Evolutionary conservation across 2,888 invertebrate species (phyloP).

Genomic region (Euclidia mi): DNA sequence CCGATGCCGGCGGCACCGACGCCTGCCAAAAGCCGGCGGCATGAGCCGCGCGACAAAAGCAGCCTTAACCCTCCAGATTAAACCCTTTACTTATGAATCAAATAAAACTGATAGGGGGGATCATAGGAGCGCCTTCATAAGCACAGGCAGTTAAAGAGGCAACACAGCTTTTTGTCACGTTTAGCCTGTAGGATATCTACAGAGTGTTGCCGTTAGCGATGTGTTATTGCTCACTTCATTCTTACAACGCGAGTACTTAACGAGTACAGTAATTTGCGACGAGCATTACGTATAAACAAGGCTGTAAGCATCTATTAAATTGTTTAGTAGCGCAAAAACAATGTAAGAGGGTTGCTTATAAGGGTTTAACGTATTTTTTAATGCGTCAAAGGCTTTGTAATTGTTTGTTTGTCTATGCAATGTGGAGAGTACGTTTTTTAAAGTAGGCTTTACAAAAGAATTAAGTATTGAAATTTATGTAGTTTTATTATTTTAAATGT

Average conservation of each 20-base stretch:
- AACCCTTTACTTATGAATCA: neutral
- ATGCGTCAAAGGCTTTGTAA: too few relatives aligned
- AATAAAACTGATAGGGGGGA: too few relatives aligned
- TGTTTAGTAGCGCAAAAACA: slow-evolving; percentile 39
- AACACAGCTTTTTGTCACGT: slow-evolving; percentile 68
- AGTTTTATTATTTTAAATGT: too few relatives aligned
- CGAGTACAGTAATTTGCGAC: slow-evolving; percentile 60
- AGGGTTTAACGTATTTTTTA: too few relatives aligned
- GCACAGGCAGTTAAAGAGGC: slow-evolving; percentile 58
- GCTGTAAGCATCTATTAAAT: slow-evolving; percentile 49
- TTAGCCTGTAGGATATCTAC: slow-evolving; percentile 57
- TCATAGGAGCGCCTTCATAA: slow-evolving; percentile 56
- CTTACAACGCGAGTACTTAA: slow-evolving; percentile 64
- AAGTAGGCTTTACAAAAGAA: too few relatives aligned
- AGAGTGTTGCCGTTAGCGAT: slow-evolving; percentile 68
- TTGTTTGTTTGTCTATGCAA: too few relatives aligned
- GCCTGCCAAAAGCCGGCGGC: too few relatives aligned
- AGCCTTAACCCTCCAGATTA: too few relatives aligned
- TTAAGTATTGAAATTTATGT: too few relatives aligned
- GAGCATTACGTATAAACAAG: slow-evolving; percentile 59
- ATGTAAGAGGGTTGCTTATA: neutral
- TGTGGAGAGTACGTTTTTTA: too few relatives aligned
- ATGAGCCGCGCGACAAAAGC: too few relatives aligned
- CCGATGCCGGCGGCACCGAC: too few relatives aligned
- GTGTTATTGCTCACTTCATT: slow-evolving; percentile 75